Base-by-base conservation (phyloP, 2,888 invertebrate genomes). In the Drosophila subsilvestris region DNA sequence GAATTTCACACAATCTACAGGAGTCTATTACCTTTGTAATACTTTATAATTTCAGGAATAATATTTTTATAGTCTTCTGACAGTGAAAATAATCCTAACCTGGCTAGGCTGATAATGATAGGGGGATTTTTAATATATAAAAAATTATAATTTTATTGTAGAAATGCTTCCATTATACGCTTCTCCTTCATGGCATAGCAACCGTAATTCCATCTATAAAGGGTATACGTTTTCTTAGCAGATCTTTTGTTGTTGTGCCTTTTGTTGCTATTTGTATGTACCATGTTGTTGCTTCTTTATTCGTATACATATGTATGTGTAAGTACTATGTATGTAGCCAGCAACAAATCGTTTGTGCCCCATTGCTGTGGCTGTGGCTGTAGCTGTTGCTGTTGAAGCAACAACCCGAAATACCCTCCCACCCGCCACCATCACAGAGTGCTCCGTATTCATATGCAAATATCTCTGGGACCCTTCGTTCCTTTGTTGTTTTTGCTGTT, bases 381-480 rank as follows among this genome's bases (percentile, higher is more conserved):
- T 47, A 63, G 53, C 14, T 76, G 51, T 29, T 48, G 65, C 1
- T 50, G 55, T 54, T 72, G 75, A 63, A 66, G 68, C 80, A 68
- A 65, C 66, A 79, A 71, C 68, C 71, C 56, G 37, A 70, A 74
- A 76, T 63, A 63, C 71, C 68, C 37, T 7, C 37, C 6, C 37
- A 6, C 6, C 37, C 37, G 0, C 1, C 6, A 0, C 37, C 37
- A 14, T 32, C 78, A 61, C 71, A 50, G 68, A 75, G 63, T 77
- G 60, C 74, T 72, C 70, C 72, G 76, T 80, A 85, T 85, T 85
- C 85, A 85, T 86, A 85, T 85, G 85, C 85, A 85, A 85, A 85
- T 85, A 78, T 75, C 67, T 74, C 75, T 58, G 74, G 78, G 87
- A 87, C 82, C 84, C 81, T 84, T 79, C 76, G 70, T 65, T 70